phyloP scores from a whole-genome alignment of 2,888 invertebrate genomes.

The Leptogaster cylindrica region DNA sequence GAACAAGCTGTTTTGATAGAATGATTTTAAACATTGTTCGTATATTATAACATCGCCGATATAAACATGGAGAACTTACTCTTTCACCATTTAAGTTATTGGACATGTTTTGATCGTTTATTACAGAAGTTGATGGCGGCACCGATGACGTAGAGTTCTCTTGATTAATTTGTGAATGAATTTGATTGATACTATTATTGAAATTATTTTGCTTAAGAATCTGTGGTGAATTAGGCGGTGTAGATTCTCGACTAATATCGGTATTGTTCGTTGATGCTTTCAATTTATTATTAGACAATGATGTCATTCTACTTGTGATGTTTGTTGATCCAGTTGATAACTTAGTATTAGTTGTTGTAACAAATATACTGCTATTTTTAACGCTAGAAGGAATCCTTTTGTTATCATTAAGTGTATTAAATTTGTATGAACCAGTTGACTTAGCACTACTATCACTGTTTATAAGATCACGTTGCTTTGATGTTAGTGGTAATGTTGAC shows the following conservation, averaged over 20 bases:
- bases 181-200: conserved; percentile 29
- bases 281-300: neutral
- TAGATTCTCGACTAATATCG: conserved; percentile 41
- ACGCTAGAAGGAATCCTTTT: conserved; percentile 42
- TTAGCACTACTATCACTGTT: conserved; percentile 41
- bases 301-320: conserved; percentile 9
- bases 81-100: conserved; percentile 47
- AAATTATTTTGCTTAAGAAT: conserved; percentile 31
- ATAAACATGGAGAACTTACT: conserved; percentile 44
- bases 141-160: conserved; percentile 30
- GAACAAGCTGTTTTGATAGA: conserved; percentile 4
- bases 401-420: conserved; percentile 46
- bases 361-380: conserved; percentile 37
- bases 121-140: conserved; percentile 29
- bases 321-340: conserved; percentile 25
- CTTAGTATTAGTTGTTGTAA: conserved; percentile 24
- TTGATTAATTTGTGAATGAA: conserved; percentile 48
- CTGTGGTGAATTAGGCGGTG: conserved; percentile 45
- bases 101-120: conserved; percentile 55
- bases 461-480: conserved; percentile 46
- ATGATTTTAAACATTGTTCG: conserved; percentile 17
- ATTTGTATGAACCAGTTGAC: conserved; percentile 41
- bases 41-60: conserved; percentile 20
- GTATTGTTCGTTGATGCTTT: conserved; percentile 3
- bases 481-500: conserved; percentile 45